phyloP scores from a whole-genome alignment of 2,888 invertebrate genomes.

The Xanthorhoe spadicearia region DNA sequence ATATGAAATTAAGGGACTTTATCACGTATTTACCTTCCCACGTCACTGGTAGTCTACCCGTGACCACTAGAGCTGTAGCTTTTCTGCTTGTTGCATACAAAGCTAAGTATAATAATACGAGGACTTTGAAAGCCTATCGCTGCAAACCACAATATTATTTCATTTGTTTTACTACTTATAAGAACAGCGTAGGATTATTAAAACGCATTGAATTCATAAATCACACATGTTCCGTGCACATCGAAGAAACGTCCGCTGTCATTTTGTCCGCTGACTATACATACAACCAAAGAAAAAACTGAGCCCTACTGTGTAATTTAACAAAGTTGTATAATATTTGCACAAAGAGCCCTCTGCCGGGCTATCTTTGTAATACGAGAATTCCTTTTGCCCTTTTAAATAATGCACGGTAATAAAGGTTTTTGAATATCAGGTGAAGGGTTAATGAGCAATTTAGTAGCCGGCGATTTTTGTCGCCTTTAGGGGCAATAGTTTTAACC shows the following conservation, averaged over 20 bases:
- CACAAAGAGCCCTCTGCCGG: slow-evolving; percentile 40
- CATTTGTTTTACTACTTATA: no score
- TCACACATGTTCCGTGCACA: neutral
- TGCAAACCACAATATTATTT: no score
- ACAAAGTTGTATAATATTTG: slow-evolving; percentile 44
- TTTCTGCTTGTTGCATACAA: no score
- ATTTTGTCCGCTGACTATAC: slow-evolving; percentile 19
- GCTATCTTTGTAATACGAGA: slow-evolving; percentile 45
- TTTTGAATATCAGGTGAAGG: slow-evolving; percentile 39
- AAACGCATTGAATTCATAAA: no score
- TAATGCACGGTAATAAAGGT: slow-evolving; percentile 44
- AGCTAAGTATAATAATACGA: no score
- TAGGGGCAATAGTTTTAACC: neutral
- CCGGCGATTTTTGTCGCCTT: neutral
- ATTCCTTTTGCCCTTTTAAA: slow-evolving; percentile 41
- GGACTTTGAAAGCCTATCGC: no score
- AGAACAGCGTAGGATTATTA: no score
- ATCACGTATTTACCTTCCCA: no score
- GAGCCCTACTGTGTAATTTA: slow-evolving; percentile 41
- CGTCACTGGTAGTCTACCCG: no score
- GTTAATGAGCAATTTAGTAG: slow-evolving; percentile 2
- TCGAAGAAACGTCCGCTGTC: slow-evolving; percentile 8
- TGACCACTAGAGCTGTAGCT: no score
- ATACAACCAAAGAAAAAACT: slow-evolving; percentile 38
- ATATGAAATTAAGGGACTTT: no score